These are phyloP conservation scores for Ictalurus furcatus DNA, from an alignment of 2,113 vertebrate genomes.

Conservation along the genomic window DNA sequence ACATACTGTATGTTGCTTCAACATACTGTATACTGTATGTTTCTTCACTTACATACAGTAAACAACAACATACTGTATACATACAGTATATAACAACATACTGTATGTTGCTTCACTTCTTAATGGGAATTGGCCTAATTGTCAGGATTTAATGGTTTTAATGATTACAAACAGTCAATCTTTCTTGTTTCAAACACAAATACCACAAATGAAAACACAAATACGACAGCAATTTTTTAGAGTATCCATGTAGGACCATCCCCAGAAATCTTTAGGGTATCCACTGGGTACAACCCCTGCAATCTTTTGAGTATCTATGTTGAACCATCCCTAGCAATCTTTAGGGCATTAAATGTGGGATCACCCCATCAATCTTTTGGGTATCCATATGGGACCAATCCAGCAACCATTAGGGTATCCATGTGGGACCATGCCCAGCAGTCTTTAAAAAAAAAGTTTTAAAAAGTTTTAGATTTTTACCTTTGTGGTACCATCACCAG, in stretches of 20 bases:
- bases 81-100: no score
- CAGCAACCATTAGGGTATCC: background rate
- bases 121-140: background rate
- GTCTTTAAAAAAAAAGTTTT: background rate
- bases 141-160: background rate
- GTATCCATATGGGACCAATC: background rate
- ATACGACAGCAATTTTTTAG: background rate
- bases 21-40: background rate
- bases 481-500: background rate
- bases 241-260: background rate
- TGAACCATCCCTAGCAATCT: background rate
- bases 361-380: background rate
- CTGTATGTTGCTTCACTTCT: background rate
- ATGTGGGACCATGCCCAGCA: background rate
- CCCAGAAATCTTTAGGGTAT: background rate
- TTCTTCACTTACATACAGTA: background rate
- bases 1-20: background rate
- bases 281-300: background rate
- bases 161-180: background rate
- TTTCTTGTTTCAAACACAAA: background rate
- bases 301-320: background rate
- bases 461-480: background rate
- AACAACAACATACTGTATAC: background rate
- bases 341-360: background rate
- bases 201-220: background rate